Evolutionary conservation across 2,888 invertebrate species (phyloP).

Genomic region (Ophion obscuratus): DNA sequence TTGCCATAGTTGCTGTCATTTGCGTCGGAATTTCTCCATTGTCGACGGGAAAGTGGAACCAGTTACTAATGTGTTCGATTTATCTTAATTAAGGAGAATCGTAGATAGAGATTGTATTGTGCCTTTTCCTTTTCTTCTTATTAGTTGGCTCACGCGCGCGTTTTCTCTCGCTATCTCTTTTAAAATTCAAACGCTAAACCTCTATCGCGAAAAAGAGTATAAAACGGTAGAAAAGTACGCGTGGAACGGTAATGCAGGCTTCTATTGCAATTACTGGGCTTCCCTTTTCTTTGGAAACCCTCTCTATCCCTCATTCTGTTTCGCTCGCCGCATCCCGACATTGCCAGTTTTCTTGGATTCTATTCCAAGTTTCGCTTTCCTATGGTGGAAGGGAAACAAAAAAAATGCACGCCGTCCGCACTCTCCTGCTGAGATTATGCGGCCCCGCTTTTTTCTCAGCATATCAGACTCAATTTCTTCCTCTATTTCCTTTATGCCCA

Average conservation of each 20-base stretch:
- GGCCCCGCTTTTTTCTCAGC: constrained; percentile 11
- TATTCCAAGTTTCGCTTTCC: constrained; percentile 50
- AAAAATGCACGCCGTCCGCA: constrained; percentile 58
- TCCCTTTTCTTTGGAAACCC: constrained; percentile 8
- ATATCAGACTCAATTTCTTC: constrained; percentile 45
- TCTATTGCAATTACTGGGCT: constrained; percentile 59
- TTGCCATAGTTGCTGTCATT: background rate
- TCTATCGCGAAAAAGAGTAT: constrained; percentile 43
- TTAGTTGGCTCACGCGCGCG: constrained; percentile 59
- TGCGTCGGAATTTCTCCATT: background rate
- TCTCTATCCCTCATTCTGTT: constrained; percentile 17
- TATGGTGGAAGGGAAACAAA: constrained; percentile 67
- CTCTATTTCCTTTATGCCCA: constrained; percentile 29
- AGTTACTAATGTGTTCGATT: constrained; percentile 42
- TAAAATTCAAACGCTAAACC: constrained; percentile 51
- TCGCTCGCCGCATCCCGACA: constrained; percentile 48
- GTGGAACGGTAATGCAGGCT: constrained; percentile 62
- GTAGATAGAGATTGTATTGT: constrained; percentile 51
- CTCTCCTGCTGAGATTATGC: constrained; percentile 35
- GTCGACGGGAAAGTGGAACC: constrained; percentile 4
- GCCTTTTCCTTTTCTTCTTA: constrained; percentile 52
- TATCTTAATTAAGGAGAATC: constrained; percentile 51
- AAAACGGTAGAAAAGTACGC: constrained; percentile 61
- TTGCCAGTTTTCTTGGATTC: constrained; percentile 47
- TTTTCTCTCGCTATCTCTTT: constrained; percentile 63